Conservation (phyloP, 2,113 vertebrate species). For the Synodontis membranacea region DNA sequence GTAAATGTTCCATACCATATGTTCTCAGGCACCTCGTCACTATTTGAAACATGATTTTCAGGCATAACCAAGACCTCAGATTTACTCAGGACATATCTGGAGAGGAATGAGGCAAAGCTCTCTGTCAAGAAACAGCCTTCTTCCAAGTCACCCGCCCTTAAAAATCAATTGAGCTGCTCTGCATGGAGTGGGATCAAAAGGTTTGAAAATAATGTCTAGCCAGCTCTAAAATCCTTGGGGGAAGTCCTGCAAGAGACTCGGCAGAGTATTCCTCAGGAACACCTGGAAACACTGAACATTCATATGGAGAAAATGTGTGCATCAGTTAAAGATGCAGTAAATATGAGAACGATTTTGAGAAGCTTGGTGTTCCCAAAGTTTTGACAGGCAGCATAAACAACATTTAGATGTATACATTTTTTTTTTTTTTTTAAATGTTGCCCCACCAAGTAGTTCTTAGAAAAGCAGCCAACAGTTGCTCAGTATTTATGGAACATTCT, state of each 20-base stretch:
- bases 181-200: slow-evolving; percentile 15
- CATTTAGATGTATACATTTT: background rate
- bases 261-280: background rate
- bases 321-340: background rate
- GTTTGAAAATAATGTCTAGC: background rate
- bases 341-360: background rate
- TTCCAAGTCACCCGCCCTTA: background rate
- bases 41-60: slow-evolving; percentile 1
- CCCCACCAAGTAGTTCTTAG: background rate
- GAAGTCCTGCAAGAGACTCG: background rate
- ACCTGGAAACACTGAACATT: background rate
- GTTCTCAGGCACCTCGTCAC: background rate
- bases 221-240: background rate
- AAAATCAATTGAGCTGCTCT: background rate
- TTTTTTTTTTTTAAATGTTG: background rate
- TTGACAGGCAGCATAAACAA: slow-evolving; percentile 6
- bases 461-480: background rate
- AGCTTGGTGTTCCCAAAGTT: background rate
- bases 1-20: background rate
- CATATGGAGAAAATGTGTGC: background rate
- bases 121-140: background rate
- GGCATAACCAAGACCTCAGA: background rate
- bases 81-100: background rate
- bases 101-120: background rate
- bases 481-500: slow-evolving; percentile 14